These are phyloP conservation scores for Samia ricini DNA, from an alignment of 1,140 invertebrate genomes.

Conservation along the genomic window DNA sequence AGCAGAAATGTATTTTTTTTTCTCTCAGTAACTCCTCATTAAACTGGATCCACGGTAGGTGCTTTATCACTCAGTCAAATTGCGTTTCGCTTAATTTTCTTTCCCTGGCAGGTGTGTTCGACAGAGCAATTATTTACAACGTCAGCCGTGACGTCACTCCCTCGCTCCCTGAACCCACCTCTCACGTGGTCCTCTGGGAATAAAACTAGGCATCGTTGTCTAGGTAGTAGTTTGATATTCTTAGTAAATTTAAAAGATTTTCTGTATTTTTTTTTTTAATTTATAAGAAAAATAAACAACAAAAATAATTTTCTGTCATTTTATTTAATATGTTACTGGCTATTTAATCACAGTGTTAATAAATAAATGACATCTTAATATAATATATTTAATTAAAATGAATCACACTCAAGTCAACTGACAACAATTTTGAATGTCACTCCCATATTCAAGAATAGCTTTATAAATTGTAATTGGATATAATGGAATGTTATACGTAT, in stretches of 20 bases:
- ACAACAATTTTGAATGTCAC: slow-evolving; percentile 25
- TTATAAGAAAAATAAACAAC: too few species aligned
- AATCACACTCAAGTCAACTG: background rate
- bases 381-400: background rate
- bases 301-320: too few species aligned
- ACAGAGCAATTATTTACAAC: slow-evolving; percentile 77
- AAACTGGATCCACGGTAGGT: slow-evolving; percentile 72
- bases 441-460: slow-evolving; percentile 25
- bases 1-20: slow-evolving; percentile 69
- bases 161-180: slow-evolving; percentile 31
- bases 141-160: slow-evolving; percentile 65
- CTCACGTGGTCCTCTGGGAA: slow-evolving; percentile 42
- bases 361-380: background rate
- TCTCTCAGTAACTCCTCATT: slow-evolving; percentile 68
- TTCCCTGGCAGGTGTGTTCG: slow-evolving; percentile 75
- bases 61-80: slow-evolving; percentile 77
- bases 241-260: slow-evolving; percentile 48
- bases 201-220: slow-evolving; percentile 54
- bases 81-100: slow-evolving; percentile 77
- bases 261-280: too few species aligned
- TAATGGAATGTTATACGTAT: background rate
- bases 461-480: slow-evolving; percentile 34
- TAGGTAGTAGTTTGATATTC: slow-evolving; percentile 59
- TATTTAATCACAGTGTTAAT: background rate
- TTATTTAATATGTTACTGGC: too few species aligned